Base-by-base conservation (phyloP, 2,888 invertebrate species). In the Pilophorus perplexus region DNA sequence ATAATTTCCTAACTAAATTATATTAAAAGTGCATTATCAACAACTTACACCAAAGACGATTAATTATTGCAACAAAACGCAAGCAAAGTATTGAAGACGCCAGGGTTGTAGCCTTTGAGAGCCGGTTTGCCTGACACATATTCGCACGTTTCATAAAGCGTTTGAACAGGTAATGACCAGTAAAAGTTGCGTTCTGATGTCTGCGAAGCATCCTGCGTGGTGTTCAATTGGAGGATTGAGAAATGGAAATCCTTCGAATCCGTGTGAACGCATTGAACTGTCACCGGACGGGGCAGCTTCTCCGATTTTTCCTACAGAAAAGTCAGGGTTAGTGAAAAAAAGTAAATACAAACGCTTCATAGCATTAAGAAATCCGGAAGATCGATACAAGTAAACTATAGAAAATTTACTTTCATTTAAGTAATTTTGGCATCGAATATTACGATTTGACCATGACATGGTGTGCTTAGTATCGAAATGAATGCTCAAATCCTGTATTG, bases 151-250 rank as follows among this genome's bases (percentile, higher is more conserved):
- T 80, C 79, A 73, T 86, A 92, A 18, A 93, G 75, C 71, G 84
- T 78, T 57, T 87, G 77, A 18, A 85, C 82, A 54, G 82, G 82
- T 4, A 71, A 54, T 73, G 84, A 83, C 83, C 90, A 95, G 84
- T 89, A 90, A 71, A 88, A 81, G 78, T 96, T 96, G 75, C 86
- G 89, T 0, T 80, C 76, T 27, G 67, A n/a, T 4, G 67, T 66
- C 27, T 55, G 52, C 1, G 69, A 52, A 25, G 62, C 22, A 40
- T 46, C 37, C 23, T 83, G 83, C 33, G 91, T 78, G 0, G 90
- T 90, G 74, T 93, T 92, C 12, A 96, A 79, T 78, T 96, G 93
- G 67, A 90, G 84, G 16, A 91, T 83, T 3, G 88, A 86, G 75
- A 94, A 93, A 75, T 92, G 87, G 75, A 89, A 90, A 40, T 80